Conservation (phyloP, 2,797 vertebrate genomes). For the Dromococcyx pavoninus region DNA sequence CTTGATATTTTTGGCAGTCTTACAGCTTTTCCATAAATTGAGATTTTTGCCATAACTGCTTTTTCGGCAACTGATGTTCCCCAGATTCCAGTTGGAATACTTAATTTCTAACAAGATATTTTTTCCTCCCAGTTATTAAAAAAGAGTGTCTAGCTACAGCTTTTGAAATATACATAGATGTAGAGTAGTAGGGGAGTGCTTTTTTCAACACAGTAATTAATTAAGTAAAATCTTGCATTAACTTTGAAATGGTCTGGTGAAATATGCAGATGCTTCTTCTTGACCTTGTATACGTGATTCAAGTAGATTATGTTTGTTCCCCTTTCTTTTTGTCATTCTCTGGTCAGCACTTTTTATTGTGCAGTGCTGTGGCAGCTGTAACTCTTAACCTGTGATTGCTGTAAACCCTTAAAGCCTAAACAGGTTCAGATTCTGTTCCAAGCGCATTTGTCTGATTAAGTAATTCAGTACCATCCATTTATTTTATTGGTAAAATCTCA, state of each 20-base stretch:
- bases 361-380: background rate
- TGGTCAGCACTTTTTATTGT: background rate
- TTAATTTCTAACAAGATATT: background rate
- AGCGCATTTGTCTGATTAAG: background rate
- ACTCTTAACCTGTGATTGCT: background rate
- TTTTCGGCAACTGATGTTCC: background rate
- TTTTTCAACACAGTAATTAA: background rate
- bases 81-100: background rate
- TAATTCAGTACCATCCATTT: background rate
- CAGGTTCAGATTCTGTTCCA: background rate
- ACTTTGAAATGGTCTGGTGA: background rate
- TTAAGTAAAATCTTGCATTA: background rate
- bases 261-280: background rate
- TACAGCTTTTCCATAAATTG: background rate
- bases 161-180: constrained; percentile 2
- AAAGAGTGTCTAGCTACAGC: background rate
- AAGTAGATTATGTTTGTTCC: background rate
- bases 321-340: background rate
- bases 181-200: background rate
- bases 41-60: background rate
- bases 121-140: background rate
- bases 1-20: background rate
- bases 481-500: background rate
- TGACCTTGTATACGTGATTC: background rate
- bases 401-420: background rate